phyloP scores from a whole-genome alignment of 2,113 vertebrate species.

The Corythornis vintsioides region DNA sequence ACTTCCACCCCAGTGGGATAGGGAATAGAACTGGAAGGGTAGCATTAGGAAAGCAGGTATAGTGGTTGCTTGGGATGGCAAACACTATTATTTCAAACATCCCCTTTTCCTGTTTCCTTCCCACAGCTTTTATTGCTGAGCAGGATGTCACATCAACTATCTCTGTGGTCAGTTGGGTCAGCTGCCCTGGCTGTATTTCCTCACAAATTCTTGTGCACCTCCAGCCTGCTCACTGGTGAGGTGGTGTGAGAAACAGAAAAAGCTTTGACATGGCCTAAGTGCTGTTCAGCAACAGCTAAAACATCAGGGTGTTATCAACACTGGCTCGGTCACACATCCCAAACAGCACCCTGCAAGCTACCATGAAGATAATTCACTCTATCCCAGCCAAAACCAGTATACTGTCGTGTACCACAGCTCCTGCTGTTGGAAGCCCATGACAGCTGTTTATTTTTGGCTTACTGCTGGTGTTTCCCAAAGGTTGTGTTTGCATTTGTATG shows the following conservation, averaged over 20 bases:
- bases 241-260: neutral
- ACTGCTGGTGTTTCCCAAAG: neutral
- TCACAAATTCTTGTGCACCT: neutral
- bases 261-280: neutral
- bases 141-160: accelerated
- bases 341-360: neutral
- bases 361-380: neutral
- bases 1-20: neutral
- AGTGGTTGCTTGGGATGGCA: neutral
- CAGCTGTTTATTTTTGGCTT: neutral
- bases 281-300: neutral
- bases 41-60: neutral
- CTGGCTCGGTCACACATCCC: neutral
- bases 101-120: neutral
- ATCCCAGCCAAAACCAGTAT: neutral
- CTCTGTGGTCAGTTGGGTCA: neutral
- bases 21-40: neutral
- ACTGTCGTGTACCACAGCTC: neutral
- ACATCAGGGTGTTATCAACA: neutral
- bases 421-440: neutral
- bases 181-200: neutral
- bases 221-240: neutral
- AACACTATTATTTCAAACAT: neutral
- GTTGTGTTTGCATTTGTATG: neutral
- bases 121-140: neutral